Evolutionary conservation across 2,888 invertebrate species (phyloP).

Genomic region (Ernsta delagoae): DNA sequence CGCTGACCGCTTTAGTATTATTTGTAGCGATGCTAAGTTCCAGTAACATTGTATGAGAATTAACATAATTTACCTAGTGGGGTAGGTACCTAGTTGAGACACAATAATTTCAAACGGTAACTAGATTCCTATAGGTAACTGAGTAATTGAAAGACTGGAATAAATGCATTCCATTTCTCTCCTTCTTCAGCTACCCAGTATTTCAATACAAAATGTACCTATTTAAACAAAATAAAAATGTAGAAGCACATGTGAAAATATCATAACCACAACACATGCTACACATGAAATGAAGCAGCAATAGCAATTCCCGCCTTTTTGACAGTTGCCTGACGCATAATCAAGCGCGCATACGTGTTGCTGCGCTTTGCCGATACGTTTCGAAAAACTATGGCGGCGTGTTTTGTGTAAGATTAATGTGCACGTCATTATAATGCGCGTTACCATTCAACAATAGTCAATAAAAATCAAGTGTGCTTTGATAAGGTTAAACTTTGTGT

Average conservation of each 20-base stretch:
- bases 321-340: constrained; percentile 55
- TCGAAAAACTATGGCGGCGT: constrained; percentile 45
- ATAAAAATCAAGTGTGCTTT: too few relatives aligned
- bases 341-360: constrained; percentile 40
- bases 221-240: too few relatives aligned
- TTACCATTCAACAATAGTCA: neutral
- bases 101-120: too few relatives aligned
- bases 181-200: too few relatives aligned
- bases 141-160: too few relatives aligned
- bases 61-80: too few relatives aligned
- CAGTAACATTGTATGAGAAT: too few relatives aligned
- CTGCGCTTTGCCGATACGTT: constrained; percentile 36
- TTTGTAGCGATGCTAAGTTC: neutral
- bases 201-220: too few relatives aligned
- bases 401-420: neutral
- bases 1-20: neutral
- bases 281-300: constrained; percentile 25
- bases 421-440: constrained; percentile 23
- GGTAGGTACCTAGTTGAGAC: too few relatives aligned
- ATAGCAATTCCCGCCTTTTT: constrained; percentile 58
- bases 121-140: too few relatives aligned
- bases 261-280: constrained; percentile 15
- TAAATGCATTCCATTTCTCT: too few relatives aligned
- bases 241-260: constrained; percentile 9
- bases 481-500: too few relatives aligned